Conservation (phyloP, 2,113 vertebrate species). For the Cepphus grylle region DNA sequence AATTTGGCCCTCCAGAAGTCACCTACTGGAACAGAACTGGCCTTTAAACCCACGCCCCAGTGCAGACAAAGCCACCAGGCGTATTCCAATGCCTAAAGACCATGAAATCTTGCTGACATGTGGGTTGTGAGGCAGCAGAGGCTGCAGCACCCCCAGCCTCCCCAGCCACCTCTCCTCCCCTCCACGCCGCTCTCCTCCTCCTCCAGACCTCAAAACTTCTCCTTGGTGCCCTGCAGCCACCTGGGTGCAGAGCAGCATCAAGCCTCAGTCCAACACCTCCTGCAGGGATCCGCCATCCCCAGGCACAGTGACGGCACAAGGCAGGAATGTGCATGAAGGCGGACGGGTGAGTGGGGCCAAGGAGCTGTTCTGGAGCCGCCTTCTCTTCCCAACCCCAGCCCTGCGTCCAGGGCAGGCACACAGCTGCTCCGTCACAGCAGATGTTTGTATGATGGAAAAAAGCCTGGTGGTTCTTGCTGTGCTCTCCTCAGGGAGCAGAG, state of each 20-base stretch:
- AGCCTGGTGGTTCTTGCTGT: not conserved
- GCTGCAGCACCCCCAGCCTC: not conserved
- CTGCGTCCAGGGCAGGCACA: not conserved
- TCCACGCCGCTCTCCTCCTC: not conserved
- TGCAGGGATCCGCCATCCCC: not conserved
- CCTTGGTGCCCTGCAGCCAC: not conserved
- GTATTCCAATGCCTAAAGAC: not conserved
- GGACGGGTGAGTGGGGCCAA: rapidly evolving
- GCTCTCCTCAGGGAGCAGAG: not conserved
- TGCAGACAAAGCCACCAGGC: not conserved
- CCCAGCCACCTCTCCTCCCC: not conserved
- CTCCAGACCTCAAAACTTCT: not conserved
- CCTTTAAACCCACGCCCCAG: not conserved
- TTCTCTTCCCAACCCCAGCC: not conserved
- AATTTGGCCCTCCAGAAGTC: not conserved
- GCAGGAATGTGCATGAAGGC: not conserved
- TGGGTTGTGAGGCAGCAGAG: rapidly evolving
- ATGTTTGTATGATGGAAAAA: not conserved
- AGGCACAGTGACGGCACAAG: not conserved
- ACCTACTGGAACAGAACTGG: not conserved
- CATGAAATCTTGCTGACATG: rapidly evolving
- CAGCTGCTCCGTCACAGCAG: not conserved
- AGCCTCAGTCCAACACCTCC: not conserved
- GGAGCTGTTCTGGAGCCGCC: not conserved
- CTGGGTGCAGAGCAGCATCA: not conserved